Evolutionary conservation across 2,113 vertebrate species (phyloP).

Genomic region (Anarrhichthys ocellatus): DNA sequence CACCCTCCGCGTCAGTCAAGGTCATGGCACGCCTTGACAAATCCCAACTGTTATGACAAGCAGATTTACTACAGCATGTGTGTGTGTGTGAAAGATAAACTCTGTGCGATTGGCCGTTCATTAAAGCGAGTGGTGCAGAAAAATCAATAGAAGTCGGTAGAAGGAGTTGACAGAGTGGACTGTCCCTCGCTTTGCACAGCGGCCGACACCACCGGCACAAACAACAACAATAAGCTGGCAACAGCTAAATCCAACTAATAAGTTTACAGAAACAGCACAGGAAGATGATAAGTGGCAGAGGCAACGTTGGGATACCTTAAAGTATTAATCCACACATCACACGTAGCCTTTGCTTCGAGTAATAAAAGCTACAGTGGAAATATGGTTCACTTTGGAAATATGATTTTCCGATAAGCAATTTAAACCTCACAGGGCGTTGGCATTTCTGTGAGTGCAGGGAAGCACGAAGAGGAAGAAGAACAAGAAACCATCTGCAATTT

Average conservation of each 20-base stretch:
- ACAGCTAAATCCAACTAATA: constrained; percentile 47
- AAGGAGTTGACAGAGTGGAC: constrained; percentile 67
- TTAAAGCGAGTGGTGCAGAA: constrained; percentile 75
- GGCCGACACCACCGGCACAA: constrained; percentile 44
- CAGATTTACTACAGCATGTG: constrained; percentile 56
- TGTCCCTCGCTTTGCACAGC: constrained; percentile 43
- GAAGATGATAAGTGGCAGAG: constrained; percentile 6
- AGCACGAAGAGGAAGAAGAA: neutral
- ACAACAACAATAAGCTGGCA: constrained; percentile 54
- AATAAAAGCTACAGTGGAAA: constrained; percentile 33
- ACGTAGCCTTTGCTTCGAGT: neutral
- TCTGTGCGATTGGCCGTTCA: constrained; percentile 66
- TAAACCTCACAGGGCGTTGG: neutral
- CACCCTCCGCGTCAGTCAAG: constrained; percentile 65
- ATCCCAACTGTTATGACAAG: constrained; percentile 71
- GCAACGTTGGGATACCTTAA: neutral
- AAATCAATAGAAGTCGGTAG: constrained; percentile 74
- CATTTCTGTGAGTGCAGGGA: constrained; percentile 24
- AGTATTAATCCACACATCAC: constrained; percentile 46
- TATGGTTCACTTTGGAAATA: constrained; percentile 34
- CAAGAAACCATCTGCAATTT: constrained; percentile 4
- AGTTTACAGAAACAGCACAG: constrained; percentile 32
- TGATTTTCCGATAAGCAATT: constrained; percentile 26
- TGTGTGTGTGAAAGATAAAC: constrained; percentile 66
- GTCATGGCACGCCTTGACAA: constrained; percentile 58